These are phyloP conservation scores for Rhizomys pruinosus DNA, from an alignment of 2,113 vertebrate species.

Conservation along the genomic window DNA sequence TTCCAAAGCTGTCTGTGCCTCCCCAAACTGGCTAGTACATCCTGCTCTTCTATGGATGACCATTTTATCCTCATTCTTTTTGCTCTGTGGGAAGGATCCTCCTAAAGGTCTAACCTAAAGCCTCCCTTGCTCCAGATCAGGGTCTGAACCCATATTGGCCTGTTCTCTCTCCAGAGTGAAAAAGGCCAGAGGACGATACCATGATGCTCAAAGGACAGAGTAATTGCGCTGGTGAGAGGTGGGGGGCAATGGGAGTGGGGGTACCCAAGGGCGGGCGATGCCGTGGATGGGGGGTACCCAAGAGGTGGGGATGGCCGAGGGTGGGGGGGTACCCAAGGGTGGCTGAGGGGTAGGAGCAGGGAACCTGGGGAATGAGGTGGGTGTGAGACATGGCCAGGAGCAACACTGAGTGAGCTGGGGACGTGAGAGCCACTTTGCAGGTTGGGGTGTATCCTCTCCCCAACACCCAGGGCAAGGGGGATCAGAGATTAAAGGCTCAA, in stretches of 20 bases:
- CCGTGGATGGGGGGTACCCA: not conserved
- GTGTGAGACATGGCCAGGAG: not conserved
- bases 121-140: fast-evolving
- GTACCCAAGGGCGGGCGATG: too few species aligned
- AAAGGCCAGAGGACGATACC: conserved; percentile 91
- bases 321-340: too few species aligned
- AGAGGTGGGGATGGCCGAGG: not conserved
- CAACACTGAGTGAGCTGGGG: not conserved
- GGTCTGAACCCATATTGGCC: not conserved
- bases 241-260: not conserved
- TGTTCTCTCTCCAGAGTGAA: conserved; percentile 85
- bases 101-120: not conserved
- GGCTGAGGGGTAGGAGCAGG: not conserved
- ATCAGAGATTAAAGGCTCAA: not conserved
- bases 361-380: fast-evolving
- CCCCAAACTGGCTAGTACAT: too few species aligned
- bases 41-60: not conserved
- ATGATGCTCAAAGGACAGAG: conserved; percentile 81
- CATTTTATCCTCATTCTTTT: not conserved
- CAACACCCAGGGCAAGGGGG: not conserved
- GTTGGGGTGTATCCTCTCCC: not conserved
- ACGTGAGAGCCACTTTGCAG: not conserved
- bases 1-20: too few species aligned
- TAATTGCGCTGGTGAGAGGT: too few species aligned
- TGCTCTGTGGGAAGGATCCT: not conserved